A percentile compares a stretch with the other conserved stretches of the same genome.
Evolutionary conservation across 2,888 invertebrate species (phyloP).

Genomic region (Hemistola chrysoprasaria): DNA sequence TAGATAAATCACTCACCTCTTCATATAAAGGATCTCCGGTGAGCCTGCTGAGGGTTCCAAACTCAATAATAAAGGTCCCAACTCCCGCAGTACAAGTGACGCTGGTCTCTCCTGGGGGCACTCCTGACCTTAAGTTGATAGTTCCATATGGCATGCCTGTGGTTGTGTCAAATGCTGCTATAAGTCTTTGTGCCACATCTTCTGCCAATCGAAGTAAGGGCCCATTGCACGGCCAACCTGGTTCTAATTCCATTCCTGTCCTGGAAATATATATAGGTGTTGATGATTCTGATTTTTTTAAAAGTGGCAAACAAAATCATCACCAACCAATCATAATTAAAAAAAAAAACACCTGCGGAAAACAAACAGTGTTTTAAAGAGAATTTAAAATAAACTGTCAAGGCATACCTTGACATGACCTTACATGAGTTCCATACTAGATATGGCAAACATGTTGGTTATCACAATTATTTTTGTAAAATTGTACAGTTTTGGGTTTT

Average conservation of each 20-base stretch:
- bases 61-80: slow-evolving; percentile 98
- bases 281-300: no score
- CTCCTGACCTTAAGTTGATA: slow-evolving; percentile 94
- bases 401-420: no score
- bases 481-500: no score
- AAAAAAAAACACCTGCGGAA: no score
- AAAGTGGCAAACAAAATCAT: no score
- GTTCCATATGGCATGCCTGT: slow-evolving; percentile 99
- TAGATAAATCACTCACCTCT: slow-evolving; percentile 81
- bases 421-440: no score
- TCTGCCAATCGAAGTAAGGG: slow-evolving; percentile 96
- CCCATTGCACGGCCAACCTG: slow-evolving; percentile 99
- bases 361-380: no score
- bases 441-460: no score
- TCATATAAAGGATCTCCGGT: slow-evolving; percentile 98
- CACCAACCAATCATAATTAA: no score
- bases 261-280: slow-evolving; percentile 62
- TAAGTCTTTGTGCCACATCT: slow-evolving; percentile 94
- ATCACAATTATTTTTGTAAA: no score
- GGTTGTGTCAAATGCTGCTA: slow-evolving; percentile 94
- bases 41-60: slow-evolving; percentile 95
- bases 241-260: slow-evolving; percentile 90
- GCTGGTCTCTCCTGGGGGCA: slow-evolving; percentile 96
- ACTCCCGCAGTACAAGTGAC: slow-evolving; percentile 99
- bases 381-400: no score